A percentile compares a stretch with the other conserved stretches of the same genome.
Conservation (phyloP, 2,888 invertebrate genomes). For the Girardia tigrina region DNA sequence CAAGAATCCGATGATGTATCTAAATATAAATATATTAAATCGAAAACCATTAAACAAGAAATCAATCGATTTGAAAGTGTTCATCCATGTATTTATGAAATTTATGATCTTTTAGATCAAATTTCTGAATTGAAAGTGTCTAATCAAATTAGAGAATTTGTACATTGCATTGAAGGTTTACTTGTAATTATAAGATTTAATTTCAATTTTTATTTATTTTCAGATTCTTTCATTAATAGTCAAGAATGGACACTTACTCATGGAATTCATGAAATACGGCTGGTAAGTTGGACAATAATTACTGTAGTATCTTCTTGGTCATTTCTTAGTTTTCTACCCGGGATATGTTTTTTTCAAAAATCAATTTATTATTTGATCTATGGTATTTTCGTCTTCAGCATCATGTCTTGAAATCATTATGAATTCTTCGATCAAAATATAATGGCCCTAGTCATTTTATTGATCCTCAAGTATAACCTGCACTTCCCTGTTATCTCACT, state of each 20-base stretch:
- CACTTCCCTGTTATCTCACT: no score
- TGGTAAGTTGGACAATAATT: slow-evolving; percentile 48
- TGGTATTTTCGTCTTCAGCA: no score
- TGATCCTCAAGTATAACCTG: no score
- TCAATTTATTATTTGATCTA: no score
- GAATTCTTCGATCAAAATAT: no score
- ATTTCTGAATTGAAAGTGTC: slow-evolving; percentile 59
- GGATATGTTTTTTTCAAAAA: no score
- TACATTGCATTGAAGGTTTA: slow-evolving; percentile 94
- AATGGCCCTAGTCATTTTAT: no score
- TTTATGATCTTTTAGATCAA: slow-evolving; percentile 89
- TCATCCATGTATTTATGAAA: slow-evolving; percentile 94
- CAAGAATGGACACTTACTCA: slow-evolving; percentile 97
- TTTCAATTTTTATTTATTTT: slow-evolving; percentile 11
- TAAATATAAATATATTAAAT: slow-evolving; percentile 24
- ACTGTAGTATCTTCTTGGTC: no score
- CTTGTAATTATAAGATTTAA: background rate
- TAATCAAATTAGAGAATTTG: slow-evolving; percentile 89
- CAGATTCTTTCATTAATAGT: slow-evolving; percentile 96
- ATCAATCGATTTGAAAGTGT: slow-evolving; percentile 96
- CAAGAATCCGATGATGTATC: background rate
- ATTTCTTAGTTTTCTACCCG: no score
- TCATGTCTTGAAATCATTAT: no score
- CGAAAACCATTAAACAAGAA: slow-evolving; percentile 55
- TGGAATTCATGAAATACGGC: slow-evolving; percentile 76